Percentiles rank a stretch among this genome's conserved stretches.
Conservation (phyloP, 2,797 vertebrate genomes). For the Anomalospiza imberbis region DNA sequence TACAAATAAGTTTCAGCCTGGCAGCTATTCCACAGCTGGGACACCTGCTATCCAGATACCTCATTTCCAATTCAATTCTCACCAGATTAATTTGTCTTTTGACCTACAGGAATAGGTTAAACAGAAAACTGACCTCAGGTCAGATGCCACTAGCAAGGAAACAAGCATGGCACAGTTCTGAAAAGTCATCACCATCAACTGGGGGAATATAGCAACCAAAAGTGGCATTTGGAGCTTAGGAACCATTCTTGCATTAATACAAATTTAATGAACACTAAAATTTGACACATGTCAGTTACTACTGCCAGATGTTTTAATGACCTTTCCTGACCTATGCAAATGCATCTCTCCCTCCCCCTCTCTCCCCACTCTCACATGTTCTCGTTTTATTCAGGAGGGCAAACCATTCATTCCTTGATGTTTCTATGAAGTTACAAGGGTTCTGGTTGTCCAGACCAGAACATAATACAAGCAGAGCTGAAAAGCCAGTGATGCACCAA, state of each 20-base stretch:
- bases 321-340: constrained; percentile 72
- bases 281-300: constrained; percentile 68
- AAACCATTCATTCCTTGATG: not conserved
- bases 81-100: constrained; percentile 81
- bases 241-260: constrained; percentile 71
- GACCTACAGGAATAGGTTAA: constrained; percentile 88
- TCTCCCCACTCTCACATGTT: not conserved
- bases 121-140: constrained; percentile 76
- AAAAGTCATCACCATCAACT: constrained; percentile 76
- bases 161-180: constrained; percentile 82
- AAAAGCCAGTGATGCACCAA: not conserved
- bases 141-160: constrained; percentile 82
- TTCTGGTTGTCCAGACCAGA: not conserved
- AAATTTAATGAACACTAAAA: constrained; percentile 74
- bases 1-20: constrained; percentile 75
- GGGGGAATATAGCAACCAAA: constrained; percentile 37
- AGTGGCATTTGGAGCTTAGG: constrained; percentile 60
- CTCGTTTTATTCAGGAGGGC: constrained; percentile 23
- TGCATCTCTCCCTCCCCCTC: not conserved
- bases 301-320: constrained; percentile 72
- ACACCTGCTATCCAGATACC: constrained; percentile 77
- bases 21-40: constrained; percentile 22
- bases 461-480: not conserved
- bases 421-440: constrained; percentile 16
- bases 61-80: constrained; percentile 79